phyloP scores from a whole-genome alignment of 2,113 vertebrate genomes.

The Oceanodroma tethys region DNA sequence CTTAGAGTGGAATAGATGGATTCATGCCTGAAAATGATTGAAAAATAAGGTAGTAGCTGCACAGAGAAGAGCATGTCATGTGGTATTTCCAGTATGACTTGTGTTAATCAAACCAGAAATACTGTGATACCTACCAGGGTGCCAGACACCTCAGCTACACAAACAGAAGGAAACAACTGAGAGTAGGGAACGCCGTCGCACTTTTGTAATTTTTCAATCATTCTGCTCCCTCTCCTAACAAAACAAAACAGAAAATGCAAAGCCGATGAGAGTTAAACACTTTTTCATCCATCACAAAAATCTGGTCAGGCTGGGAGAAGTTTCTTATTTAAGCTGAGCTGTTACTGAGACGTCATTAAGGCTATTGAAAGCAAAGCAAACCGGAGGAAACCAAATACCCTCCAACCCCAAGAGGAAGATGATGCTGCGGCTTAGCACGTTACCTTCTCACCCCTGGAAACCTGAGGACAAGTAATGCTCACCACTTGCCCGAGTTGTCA shows the following conservation, averaged over 20 bases:
- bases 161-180: neutral
- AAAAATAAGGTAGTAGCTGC: neutral
- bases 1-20: neutral
- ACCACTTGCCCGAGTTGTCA: neutral
- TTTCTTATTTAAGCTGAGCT: neutral
- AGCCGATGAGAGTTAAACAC: neutral
- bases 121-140: neutral
- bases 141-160: neutral
- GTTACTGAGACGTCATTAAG: neutral
- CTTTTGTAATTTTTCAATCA: neutral
- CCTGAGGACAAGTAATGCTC: neutral
- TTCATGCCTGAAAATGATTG: neutral
- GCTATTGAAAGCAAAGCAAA: neutral
- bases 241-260: neutral
- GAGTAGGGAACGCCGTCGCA: accelerated
- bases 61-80: neutral
- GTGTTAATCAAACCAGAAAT: neutral
- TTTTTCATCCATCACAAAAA: neutral
- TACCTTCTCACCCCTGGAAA: neutral
- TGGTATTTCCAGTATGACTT: neutral
- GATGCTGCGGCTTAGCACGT: neutral
- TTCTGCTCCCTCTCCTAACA: neutral
- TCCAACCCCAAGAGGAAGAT: neutral
- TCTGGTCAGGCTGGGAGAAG: neutral
- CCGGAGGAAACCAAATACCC: neutral